A percentile compares a stretch with the other conserved stretches of the same genome.
These are phyloP conservation scores for Drosophila peninsularis DNA, from an alignment of 2,888 invertebrate species.

Conservation along the genomic window DNA sequence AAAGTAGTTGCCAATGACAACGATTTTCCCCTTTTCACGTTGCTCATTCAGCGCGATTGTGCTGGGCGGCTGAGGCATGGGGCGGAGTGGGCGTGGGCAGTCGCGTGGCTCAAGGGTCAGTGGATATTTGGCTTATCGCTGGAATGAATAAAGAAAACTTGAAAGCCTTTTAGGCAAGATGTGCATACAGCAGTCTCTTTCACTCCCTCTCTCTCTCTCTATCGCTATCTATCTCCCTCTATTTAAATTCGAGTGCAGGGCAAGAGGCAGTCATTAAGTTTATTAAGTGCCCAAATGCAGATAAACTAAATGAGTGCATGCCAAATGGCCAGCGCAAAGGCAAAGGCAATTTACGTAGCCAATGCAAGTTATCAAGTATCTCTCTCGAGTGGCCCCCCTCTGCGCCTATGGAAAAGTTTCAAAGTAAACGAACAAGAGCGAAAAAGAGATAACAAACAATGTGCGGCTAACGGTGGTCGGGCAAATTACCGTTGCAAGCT, in stretches of 20 bases:
- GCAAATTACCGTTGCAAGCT: constrained; percentile 73
- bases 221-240: neutral
- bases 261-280: constrained; percentile 73
- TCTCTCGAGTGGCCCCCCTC: neutral
- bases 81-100: neutral
- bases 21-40: constrained; percentile 32
- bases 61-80: neutral
- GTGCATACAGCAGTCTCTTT: constrained; percentile 14
- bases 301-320: constrained; percentile 77
- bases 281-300: constrained; percentile 71
- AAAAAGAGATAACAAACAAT: constrained; percentile 69
- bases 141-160: constrained; percentile 26
- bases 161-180: constrained; percentile 63
- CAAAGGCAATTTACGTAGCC: constrained; percentile 61
- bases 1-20: constrained; percentile 61
- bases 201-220: neutral
- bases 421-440: constrained; percentile 37
- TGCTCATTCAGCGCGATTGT: constrained; percentile 21
- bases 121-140: constrained; percentile 37
- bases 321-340: constrained; percentile 56
- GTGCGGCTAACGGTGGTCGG: constrained; percentile 49
- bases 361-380: constrained; percentile 24
- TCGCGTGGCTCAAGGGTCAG: constrained; percentile 4
- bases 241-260: neutral
- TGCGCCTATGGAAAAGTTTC: constrained; percentile 36